Percentiles rank a stretch among this genome's conserved stretches.
These are phyloP conservation scores for Brachyptera putata DNA, from an alignment of 2,888 invertebrate species.

Conservation along the genomic window DNA sequence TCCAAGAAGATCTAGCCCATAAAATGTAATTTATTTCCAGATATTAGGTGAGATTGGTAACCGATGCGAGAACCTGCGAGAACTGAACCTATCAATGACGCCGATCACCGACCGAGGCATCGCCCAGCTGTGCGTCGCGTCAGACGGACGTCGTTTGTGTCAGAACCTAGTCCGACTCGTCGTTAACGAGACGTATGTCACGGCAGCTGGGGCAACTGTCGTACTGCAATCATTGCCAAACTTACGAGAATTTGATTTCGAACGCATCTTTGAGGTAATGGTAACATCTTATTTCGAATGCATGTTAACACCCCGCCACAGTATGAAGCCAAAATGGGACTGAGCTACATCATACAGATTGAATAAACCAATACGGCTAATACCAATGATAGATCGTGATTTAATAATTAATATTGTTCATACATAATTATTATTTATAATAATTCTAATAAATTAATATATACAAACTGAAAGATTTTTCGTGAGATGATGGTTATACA, in stretches of 20 bases:
- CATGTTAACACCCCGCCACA: too few relatives aligned
- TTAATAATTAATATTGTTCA: too few relatives aligned
- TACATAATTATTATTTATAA: too few relatives aligned
- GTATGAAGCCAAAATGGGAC: too few relatives aligned
- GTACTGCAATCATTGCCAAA: constrained; percentile 38
- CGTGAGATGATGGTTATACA: too few relatives aligned
- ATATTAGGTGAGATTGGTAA: constrained; percentile 38
- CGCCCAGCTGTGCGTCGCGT: constrained; percentile 37
- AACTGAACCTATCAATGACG: constrained; percentile 40
- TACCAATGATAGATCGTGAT: too few relatives aligned
- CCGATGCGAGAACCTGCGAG: constrained; percentile 38
- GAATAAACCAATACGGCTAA: too few relatives aligned
- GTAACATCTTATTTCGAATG: too few relatives aligned
- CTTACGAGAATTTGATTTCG: constrained; percentile 41
- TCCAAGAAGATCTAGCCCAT: too few relatives aligned
- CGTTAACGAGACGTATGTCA: constrained; percentile 38
- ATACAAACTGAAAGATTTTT: too few relatives aligned
- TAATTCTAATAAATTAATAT: too few relatives aligned
- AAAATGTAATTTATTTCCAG: constrained; percentile 35
- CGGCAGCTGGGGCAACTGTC: constrained; percentile 38
- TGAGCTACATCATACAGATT: too few relatives aligned
- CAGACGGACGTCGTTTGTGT: constrained; percentile 35
- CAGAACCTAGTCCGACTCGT: constrained; percentile 38
- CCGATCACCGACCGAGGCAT: constrained; percentile 40
- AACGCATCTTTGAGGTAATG: constrained; percentile 41